Evolutionary conservation across 2,888 invertebrate genomes (phyloP).

Genomic region (Dermolepida albohirtum): DNA sequence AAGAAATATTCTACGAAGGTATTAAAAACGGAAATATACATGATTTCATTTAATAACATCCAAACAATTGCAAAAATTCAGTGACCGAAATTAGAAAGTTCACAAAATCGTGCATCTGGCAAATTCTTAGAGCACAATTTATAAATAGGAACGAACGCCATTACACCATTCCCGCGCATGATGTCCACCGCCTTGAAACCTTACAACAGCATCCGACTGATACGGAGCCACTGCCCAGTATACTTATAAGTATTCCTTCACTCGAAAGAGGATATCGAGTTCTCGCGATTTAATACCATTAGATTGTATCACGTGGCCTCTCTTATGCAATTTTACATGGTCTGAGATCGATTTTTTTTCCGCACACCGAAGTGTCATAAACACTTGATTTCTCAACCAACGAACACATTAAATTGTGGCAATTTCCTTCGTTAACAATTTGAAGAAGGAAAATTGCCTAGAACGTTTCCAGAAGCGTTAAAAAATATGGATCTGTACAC

Average conservation of each 20-base stretch:
- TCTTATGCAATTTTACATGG: too few relatives aligned
- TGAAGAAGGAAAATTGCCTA: conserved; percentile 1
- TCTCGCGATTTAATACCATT: too few relatives aligned
- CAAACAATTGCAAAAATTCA: conserved; percentile 4
- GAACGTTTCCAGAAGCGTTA: conserved; percentile 10
- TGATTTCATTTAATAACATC: not conserved
- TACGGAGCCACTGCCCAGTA: too few relatives aligned
- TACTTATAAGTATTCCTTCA: too few relatives aligned
- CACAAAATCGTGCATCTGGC: conserved; percentile 10
- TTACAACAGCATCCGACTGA: too few relatives aligned
- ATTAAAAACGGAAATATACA: not conserved
- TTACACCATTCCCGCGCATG: not conserved
- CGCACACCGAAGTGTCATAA: not conserved
- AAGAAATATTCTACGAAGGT: too few relatives aligned
- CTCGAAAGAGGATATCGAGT: too few relatives aligned
- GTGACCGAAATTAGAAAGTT: conserved; percentile 8
- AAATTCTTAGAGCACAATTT: not conserved
- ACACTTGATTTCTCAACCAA: conserved; percentile 7
- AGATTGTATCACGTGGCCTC: too few relatives aligned
- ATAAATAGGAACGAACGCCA: not conserved
- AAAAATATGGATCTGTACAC: not conserved
- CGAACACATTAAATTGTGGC: conserved; percentile 12
- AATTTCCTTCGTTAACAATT: conserved; percentile 13
- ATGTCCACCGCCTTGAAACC: too few relatives aligned
- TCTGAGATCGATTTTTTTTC: not conserved